Evolutionary conservation across 2,113 vertebrate species (phyloP).

Genomic region (Gallinago jamesoni): DNA sequence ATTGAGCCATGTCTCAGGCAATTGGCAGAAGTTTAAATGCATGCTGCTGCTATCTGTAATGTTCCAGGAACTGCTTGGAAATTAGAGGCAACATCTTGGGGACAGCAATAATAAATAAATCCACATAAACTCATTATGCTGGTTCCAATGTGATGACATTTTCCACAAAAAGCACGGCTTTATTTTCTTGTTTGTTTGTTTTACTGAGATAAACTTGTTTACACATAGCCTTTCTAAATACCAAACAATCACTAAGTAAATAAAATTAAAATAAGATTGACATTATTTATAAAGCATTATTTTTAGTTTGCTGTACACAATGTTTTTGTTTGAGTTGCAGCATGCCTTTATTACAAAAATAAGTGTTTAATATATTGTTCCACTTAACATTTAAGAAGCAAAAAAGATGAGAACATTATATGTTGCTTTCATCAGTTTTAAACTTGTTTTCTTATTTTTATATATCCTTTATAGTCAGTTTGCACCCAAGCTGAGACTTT

Average conservation of each 20-base stretch:
- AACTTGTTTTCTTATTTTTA: not conserved
- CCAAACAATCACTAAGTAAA: not conserved
- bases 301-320: not conserved
- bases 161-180: not conserved
- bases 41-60: not conserved
- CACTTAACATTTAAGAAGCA: not conserved
- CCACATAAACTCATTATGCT: not conserved
- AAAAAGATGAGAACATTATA: not conserved
- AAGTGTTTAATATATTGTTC: not conserved
- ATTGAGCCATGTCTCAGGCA: not conserved
- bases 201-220: conserved; percentile 43
- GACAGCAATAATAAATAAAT: not conserved
- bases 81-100: not conserved
- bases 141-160: conserved; percentile 36
- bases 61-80: conserved; percentile 35
- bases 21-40: conserved; percentile 10
- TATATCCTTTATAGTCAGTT: not conserved
- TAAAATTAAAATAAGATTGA: not conserved
- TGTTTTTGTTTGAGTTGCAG: not conserved
- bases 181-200: conserved; percentile 38
- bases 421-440: not conserved
- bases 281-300: not conserved
- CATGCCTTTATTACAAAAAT: not conserved
- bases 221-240: conserved; percentile 15
- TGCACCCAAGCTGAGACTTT: not conserved